These are phyloP conservation scores for Arion vulgaris DNA, from an alignment of 1,140 invertebrate genomes.

Conservation along the genomic window DNA sequence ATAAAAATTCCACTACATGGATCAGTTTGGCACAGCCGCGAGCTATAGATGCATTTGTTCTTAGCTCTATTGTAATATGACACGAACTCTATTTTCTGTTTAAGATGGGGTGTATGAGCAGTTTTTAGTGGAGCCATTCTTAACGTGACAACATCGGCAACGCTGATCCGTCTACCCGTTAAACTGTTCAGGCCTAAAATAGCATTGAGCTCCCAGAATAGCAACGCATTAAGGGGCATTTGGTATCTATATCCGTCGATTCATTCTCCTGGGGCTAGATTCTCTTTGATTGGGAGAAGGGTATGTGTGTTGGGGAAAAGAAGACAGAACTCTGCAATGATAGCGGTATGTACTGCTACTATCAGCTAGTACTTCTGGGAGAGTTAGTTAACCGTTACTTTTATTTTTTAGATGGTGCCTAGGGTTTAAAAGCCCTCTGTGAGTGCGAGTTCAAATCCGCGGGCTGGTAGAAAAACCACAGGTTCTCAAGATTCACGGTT, in stretches of 20 bases:
- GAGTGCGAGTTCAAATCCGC: no score
- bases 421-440: no score
- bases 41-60: no score
- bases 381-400: no score
- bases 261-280: neutral
- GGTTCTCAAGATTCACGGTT: no score
- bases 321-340: neutral
- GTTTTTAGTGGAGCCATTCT: neutral
- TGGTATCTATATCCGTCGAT: neutral
- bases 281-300: neutral
- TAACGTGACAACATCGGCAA: neutral
- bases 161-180: neutral
- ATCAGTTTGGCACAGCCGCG: no score
- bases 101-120: neutral
- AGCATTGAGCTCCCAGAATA: neutral
- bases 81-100: neutral
- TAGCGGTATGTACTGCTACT: neutral
- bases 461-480: no score
- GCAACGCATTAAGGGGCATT: neutral
- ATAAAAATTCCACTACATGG: no score
- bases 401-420: no score
- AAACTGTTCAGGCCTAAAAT: neutral
- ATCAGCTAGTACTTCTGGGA: no score
- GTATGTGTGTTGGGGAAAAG: neutral
- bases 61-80: no score